Base-by-base conservation (phyloP, 2,113 vertebrate species). In the Syrmaticus mikado region DNA sequence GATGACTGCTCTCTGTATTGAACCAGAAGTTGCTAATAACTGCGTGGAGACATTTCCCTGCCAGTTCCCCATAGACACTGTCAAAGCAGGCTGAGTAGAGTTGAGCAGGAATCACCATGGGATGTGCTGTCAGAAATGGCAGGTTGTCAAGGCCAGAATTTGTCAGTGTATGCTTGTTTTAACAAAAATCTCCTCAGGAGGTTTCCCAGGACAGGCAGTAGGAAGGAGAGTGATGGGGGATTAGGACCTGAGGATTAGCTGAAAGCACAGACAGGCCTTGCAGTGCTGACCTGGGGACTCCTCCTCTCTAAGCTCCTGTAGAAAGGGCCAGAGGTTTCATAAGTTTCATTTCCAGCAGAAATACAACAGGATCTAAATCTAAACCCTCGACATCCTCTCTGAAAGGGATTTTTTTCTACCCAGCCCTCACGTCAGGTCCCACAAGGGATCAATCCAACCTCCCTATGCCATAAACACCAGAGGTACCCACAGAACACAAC, bases 1-100 rank as follows among this genome's bases (percentile, higher is more conserved):
- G 50, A 64, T 8, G 5, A 2, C 32, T 1, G 0, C 77, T 82
- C 3, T 0, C 62, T 43, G 58, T 0, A 0, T 3, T 53, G 38
- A 45, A 70, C n/a, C 34, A 48, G 79, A 74, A 91, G 41, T 73
- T 91, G 65, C 22, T 90, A 85, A 81, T 74, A 89, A 82, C 32
- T 90, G 41, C 72, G 41, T 40, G 52, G 19, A 87, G 85, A 71
- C 32, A 77, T 46, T 73, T 78, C 45, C 62, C 65, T 87, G 36
- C 40, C 41, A 72, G 20, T 68, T 92, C 67, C 85, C 72, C 8
- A 1, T 36, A 80, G 76, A 48, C 45, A 28, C 52, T 82, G 72
- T 77, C 91, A 74, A 76, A 87, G n/a, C 17, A 87, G 18, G 64
- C n/a, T 80, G 58, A 62, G 58, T 10, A 57, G 55, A 30, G 40